phyloP scores from a whole-genome alignment of 2,888 invertebrate species.

The Mesorhabditis sp. region DNA sequence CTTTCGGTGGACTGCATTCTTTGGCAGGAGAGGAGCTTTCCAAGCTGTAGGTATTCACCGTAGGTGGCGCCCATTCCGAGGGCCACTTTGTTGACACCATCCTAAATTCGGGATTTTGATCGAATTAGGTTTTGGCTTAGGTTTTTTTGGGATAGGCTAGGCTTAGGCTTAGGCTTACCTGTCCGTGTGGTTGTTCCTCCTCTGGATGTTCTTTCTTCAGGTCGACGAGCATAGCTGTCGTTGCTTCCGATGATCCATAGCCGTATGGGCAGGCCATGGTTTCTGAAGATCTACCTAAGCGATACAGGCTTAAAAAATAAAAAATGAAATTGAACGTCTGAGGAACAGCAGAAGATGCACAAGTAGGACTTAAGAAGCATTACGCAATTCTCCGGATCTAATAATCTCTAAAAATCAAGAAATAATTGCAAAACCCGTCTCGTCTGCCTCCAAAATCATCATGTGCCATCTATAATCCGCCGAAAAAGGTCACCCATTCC shows the following conservation, averaged over 20 bases:
- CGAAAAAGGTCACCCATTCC: no score
- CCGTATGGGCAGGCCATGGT: slow-evolving; percentile 6
- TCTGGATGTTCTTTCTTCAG: neutral
- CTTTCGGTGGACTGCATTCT: slow-evolving; percentile 73
- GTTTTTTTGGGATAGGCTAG: no score
- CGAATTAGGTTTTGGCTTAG: neutral
- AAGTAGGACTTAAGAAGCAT: no score
- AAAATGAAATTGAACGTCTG: no score
- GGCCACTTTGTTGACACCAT: slow-evolving; percentile 50
- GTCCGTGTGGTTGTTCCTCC: neutral
- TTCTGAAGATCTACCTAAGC: neutral
- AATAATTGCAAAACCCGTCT: no score
- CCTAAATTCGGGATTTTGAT: slow-evolving; percentile 19
- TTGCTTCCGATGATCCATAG: neutral
- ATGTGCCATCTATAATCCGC: no score
- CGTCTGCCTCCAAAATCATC: no score
- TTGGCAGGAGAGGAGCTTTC: slow-evolving; percentile 79
- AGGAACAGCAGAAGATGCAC: no score
- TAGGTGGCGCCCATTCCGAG: slow-evolving; percentile 73
- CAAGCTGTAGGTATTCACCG: slow-evolving; percentile 82
- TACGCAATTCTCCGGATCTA: no score
- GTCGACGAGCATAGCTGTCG: neutral
- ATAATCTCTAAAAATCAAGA: no score
- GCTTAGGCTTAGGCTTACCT: neutral
- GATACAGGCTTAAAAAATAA: no score